Conservation (phyloP, 2,888 invertebrate genomes). For the Drosophila mulleri region DNA sequence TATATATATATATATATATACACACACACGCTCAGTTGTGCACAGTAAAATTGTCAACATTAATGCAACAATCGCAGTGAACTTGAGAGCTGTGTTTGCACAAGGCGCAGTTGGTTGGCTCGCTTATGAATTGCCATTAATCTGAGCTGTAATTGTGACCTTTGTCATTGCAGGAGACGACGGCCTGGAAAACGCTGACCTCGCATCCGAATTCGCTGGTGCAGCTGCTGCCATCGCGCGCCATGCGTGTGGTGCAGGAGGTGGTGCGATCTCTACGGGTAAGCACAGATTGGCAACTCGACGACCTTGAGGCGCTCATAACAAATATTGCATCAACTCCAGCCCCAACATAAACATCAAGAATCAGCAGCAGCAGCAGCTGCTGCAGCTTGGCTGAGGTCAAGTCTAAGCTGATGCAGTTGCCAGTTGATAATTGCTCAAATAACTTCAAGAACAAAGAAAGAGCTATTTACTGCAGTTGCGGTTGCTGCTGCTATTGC, state of each 20-base stretch:
- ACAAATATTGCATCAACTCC: slow-evolving; percentile 44
- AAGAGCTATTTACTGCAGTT: slow-evolving; percentile 39
- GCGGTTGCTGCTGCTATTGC: background rate
- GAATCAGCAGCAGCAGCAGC: slow-evolving; percentile 15
- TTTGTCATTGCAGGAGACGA: slow-evolving; percentile 82
- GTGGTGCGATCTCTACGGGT: slow-evolving; percentile 84
- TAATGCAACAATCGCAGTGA: slow-evolving; percentile 53
- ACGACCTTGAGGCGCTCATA: slow-evolving; percentile 50
- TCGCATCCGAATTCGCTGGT: slow-evolving; percentile 85
- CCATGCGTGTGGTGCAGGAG: slow-evolving; percentile 85
- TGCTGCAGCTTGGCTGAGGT: slow-evolving; percentile 49
- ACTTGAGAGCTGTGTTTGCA: slow-evolving; percentile 60
- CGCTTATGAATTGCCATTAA: slow-evolving; percentile 58
- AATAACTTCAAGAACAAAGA: slow-evolving; percentile 69
- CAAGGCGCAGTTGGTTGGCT: slow-evolving; percentile 43
- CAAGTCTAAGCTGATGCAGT: slow-evolving; percentile 33
- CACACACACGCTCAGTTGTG: background rate
- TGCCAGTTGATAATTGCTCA: slow-evolving; percentile 17
- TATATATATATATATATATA: slow-evolving; percentile 7
- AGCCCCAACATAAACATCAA: background rate
- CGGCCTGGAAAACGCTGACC: slow-evolving; percentile 85
- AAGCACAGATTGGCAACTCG: slow-evolving; percentile 55
- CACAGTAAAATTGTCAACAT: slow-evolving; percentile 56
- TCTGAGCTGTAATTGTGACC: slow-evolving; percentile 28
- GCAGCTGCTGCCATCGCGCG: slow-evolving; percentile 83